Evolutionary conservation across 2,888 invertebrate species (phyloP).

Genomic region (Unio pictorum): DNA sequence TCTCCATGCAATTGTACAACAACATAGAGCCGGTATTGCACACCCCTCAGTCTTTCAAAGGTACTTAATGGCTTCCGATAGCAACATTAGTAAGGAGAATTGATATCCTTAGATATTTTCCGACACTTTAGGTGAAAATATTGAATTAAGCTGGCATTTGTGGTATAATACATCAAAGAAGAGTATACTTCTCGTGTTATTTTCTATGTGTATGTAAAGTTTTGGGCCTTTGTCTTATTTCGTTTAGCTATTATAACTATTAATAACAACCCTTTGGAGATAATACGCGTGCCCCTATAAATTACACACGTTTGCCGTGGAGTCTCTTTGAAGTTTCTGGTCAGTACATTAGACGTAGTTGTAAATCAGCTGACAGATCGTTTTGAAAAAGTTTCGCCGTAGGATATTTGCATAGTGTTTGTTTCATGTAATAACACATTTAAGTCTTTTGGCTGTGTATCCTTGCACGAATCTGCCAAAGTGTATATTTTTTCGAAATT

Average conservation of each 20-base stretch:
- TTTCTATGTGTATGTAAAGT: neutral
- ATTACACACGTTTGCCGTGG: constrained; percentile 56
- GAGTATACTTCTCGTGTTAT: constrained; percentile 2
- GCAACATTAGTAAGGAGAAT: constrained; percentile 58
- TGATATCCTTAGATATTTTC: constrained; percentile 46
- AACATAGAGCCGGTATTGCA: constrained; percentile 1
- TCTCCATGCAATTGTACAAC: neutral
- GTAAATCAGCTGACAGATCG: constrained; percentile 34
- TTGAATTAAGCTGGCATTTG: constrained; percentile 4
- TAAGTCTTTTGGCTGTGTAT: neutral
- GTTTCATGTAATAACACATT: constrained; percentile 3
- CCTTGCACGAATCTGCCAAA: neutral
- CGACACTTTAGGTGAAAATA: constrained; percentile 19
- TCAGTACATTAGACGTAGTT: constrained; percentile 34
- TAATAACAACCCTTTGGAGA: constrained; percentile 38
- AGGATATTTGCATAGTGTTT: neutral
- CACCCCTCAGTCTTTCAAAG: constrained; percentile 11
- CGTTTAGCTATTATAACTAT: constrained; percentile 10
- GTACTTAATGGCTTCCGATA: constrained; percentile 49
- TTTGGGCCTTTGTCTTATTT: neutral
- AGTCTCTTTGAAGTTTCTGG: constrained; percentile 51
- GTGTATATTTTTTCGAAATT: neutral
- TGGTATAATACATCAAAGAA: constrained; percentile 22
- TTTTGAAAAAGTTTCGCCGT: neutral
- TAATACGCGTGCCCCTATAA: constrained; percentile 54